phyloP scores from a whole-genome alignment of 2,797 vertebrate genomes.

The Tarsius wallacei region DNA sequence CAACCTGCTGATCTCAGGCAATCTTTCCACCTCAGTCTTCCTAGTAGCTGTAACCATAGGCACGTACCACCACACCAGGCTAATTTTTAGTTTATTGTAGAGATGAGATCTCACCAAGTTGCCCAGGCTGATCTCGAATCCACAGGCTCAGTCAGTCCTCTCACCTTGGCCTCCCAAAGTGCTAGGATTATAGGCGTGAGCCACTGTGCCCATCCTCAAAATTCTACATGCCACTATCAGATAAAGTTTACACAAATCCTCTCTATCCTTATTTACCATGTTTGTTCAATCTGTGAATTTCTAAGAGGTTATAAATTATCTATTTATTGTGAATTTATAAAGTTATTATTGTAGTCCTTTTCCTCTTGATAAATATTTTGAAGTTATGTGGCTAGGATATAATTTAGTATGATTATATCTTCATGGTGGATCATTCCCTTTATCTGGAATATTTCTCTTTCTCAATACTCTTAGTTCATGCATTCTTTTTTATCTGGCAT shows the following conservation, averaged over 20 bases:
- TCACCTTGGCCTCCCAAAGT: no score
- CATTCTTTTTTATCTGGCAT: background rate
- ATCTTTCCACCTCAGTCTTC: no score
- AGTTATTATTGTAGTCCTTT: background rate
- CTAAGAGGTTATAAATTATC: background rate
- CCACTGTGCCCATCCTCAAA: background rate
- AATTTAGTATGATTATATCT: background rate
- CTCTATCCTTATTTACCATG: background rate
- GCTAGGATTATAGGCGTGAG: no score
- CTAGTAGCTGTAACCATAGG: no score
- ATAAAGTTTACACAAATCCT: background rate
- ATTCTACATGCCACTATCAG: background rate
- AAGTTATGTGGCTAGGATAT: background rate
- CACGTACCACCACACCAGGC: no score
- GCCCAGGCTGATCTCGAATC: no score
- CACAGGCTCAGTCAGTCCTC: no score
- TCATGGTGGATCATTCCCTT: background rate
- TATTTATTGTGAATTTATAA: background rate
- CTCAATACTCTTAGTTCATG: background rate
- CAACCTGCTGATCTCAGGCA: no score
- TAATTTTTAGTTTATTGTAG: no score
- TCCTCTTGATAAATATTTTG: constrained; percentile 1
- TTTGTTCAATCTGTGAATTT: background rate
- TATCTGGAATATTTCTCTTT: background rate
- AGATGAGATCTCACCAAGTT: no score